phyloP scores from a whole-genome alignment of 2,888 invertebrate genomes.

The Eupithecia dodoneata region DNA sequence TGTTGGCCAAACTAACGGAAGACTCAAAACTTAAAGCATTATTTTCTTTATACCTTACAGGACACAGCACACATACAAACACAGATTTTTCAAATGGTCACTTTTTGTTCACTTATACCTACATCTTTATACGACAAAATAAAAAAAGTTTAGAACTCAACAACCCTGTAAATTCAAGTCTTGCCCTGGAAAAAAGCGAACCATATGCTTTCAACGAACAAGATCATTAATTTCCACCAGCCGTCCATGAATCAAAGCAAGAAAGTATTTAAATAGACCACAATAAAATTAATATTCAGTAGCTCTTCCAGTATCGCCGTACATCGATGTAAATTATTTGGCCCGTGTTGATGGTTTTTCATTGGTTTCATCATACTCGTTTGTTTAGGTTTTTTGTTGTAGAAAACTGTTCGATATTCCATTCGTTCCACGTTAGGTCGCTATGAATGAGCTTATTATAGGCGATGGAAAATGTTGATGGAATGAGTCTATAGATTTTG shows the following conservation, averaged over 20 bases:
- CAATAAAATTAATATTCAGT: conserved; percentile 17
- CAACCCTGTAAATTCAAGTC: not conserved
- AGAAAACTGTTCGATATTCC: conserved; percentile 60
- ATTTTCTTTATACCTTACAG: not conserved
- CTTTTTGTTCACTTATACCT: not conserved
- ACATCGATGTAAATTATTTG: conserved; percentile 49
- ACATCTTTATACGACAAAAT: too few relatives aligned
- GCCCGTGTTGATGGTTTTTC: conserved; percentile 64
- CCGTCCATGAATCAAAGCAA: conserved; percentile 19
- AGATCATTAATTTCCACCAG: conserved; percentile 9
- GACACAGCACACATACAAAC: too few relatives aligned
- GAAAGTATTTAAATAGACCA: conserved; percentile 25
- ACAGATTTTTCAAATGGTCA: not conserved
- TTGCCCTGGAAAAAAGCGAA: not conserved
- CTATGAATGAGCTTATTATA: conserved; percentile 47
- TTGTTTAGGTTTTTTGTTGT: conserved; percentile 73
- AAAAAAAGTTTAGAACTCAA: not conserved
- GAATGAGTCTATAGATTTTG: not conserved
- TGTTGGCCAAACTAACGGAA: not conserved
- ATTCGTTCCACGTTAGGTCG: conserved; percentile 55
- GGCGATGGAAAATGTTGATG: conserved; percentile 27
- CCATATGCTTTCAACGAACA: not conserved
- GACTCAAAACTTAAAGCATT: not conserved
- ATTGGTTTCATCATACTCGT: conserved; percentile 61
- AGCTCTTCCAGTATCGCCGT: conserved; percentile 54